These are phyloP conservation scores for Masnerella sp. DNA, from an alignment of 2,888 invertebrate species.

Conservation along the genomic window DNA sequence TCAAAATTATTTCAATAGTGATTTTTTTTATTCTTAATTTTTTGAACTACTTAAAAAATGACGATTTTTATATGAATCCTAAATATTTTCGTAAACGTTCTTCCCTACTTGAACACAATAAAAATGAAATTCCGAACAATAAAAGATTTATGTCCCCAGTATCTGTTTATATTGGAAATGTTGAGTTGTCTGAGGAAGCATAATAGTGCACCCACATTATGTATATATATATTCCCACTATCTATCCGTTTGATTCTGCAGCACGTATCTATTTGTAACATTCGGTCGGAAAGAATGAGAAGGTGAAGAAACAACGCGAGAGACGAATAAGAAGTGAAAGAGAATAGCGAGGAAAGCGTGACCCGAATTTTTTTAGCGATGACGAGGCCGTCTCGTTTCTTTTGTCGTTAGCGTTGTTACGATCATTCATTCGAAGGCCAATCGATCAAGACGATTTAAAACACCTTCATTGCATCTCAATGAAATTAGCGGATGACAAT, in stretches of 20 bases:
- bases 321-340: slow-evolving; percentile 46
- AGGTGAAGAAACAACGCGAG: slow-evolving; percentile 27
- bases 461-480: slow-evolving; percentile 57
- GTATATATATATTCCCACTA: slow-evolving; percentile 49
- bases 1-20: too few species aligned
- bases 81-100: too few species aligned
- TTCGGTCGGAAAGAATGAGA: slow-evolving; percentile 38
- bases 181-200: too few species aligned
- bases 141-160: too few species aligned
- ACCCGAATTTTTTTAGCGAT: slow-evolving; percentile 58
- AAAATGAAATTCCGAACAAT: too few species aligned
- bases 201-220: too few species aligned
- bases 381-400: slow-evolving; percentile 58
- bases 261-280: slow-evolving; percentile 55
- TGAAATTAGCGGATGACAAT: slow-evolving; percentile 51
- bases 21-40: too few species aligned
- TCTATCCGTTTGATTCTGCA: slow-evolving; percentile 44
- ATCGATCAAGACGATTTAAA: slow-evolving; percentile 54
- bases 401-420: slow-evolving; percentile 57
- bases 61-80: too few species aligned
- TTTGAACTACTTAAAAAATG: too few species aligned
- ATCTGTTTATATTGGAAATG: too few species aligned
- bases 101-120: too few species aligned
- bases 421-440: slow-evolving; percentile 59
- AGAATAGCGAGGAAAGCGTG: slow-evolving; percentile 58